Evolutionary conservation across 2,113 vertebrate genomes (phyloP), one percentile per base, ranked within the genome.

Genomic region (Cheilinus undulatus): DNA sequence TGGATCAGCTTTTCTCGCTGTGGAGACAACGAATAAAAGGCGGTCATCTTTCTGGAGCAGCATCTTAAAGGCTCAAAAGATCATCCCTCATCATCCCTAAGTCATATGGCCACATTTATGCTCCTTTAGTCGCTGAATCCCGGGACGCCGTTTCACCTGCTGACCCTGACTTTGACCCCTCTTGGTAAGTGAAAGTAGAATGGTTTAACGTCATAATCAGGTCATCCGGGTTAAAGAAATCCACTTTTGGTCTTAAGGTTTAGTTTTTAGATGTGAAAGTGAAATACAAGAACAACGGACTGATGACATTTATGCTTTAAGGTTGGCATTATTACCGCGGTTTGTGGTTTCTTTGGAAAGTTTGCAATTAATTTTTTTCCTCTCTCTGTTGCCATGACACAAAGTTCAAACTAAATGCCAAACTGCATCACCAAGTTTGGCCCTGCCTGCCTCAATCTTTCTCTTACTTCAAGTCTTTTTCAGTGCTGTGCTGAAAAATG

Each of bases 1-100:
- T 94, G 95, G 87, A 97, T 96, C 95, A 98, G 93, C 94, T 97
- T 96, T 89, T 97, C 96, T 82, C 95, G 95, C 97, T 98, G 88
- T 3, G 86, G 90, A 71, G 1, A 80, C 59, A 72, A 72, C 20
- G 62, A 9, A 69, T 19, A 63, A 0, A 65, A 63, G 2, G 5
- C 0, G 3, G 36, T 82, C 42, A 70, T 17, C 20, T n/a, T 11
- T 64, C 36, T 36, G 34, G 9, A 3, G 9, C 34, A 1, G 36
- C 36, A 38, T 14, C 48, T 27, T 38, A 42, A 45, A 63, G 70
- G 58, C 67, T 73, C n/a, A 63, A 53, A 42, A 53, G 67, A 54
- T 75, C 76, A 42, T 52, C 28, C 54, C 15, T 15, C 45, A 13
- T 22, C 43, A 53, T 51, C 50, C 28, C 30, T 0, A 2, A 68